Evolutionary conservation across 2,797 vertebrate species (phyloP), one percentile per base, ranked within the genome.

Genomic region (Poeciliopsis paucimaculata): DNA sequence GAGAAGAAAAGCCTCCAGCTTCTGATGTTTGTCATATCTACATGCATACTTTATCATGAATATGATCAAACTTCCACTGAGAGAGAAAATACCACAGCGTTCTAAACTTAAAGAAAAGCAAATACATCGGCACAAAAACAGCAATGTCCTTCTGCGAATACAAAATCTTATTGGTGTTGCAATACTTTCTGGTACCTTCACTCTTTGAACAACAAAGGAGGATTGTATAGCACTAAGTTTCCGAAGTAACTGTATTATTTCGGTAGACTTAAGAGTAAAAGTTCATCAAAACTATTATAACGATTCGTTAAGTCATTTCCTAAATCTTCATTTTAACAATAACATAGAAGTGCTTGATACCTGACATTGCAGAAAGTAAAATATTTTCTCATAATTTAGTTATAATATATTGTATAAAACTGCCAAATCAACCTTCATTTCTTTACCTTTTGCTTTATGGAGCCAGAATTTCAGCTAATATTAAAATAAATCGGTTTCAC

Each of bases 21-120:
- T 75, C 39, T 76, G 34, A 85, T 51, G 62, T 26, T 73, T 64
- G 23, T 77, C 62, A 75, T 86, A 72, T 86, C 88, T 82, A 84
- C 81, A 82, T 84, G 72, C 10, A 64, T 43, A 75, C 60, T 34
- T 31, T 13, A 60, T 80, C 1, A 80, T 71, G 84, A 75, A 77
- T 39, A 43, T 76, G 43, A 79, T 73, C 20, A 47, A 7, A n/a
- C 45, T 77, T 70, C 57, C 71, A 76, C 66, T 39, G 5, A 75
- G 47, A 76, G 2, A 45, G 45, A 47, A 71, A 36, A 75, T 23
- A 13, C 18, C 62, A 73, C n/a, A 23, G 12, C 36, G 2, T 73
- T 72, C 71, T 73, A 20, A 79, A 78, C 5, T 71, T 20, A 49
- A 76, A 3, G 53, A 47, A 31, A 68, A 15, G 76, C 46, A 46